These are phyloP conservation scores for Pectinophora gossypiella DNA, from an alignment of 1,140 invertebrate species.

Conservation along the genomic window DNA sequence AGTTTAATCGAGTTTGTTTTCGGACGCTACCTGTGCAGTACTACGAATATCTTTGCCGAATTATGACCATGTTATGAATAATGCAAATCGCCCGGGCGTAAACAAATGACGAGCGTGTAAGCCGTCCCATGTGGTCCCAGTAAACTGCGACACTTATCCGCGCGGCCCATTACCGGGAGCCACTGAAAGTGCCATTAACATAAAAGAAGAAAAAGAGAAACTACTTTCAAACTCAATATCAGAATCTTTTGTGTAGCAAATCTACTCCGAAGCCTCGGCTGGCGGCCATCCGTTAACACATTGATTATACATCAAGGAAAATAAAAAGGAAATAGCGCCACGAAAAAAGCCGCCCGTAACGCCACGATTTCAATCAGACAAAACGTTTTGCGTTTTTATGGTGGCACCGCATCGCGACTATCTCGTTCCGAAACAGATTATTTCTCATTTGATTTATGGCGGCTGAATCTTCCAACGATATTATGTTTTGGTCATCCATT, in stretches of 20 bases:
- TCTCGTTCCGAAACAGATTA: constrained; percentile 71
- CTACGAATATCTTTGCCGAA: background rate
- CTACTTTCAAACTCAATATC: constrained; percentile 72
- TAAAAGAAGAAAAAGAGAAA: constrained; percentile 67
- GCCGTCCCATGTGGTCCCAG: constrained; percentile 29
- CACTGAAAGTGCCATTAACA: constrained; percentile 67
- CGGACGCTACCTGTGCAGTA: constrained; percentile 15
- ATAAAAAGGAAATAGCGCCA: constrained; percentile 67
- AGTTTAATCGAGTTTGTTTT: constrained; percentile 52
- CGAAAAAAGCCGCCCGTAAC: constrained; percentile 55
- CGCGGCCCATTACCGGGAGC: constrained; percentile 53
- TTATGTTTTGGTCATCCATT: constrained; percentile 76
- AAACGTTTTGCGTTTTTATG: constrained; percentile 74
- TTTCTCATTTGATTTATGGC: constrained; percentile 74
- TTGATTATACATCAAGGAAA: constrained; percentile 74
- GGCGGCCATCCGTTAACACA: constrained; percentile 70
- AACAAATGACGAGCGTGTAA: constrained; percentile 25
- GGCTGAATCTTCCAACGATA: constrained; percentile 71
- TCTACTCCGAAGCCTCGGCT: constrained; percentile 61
- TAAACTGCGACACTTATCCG: constrained; percentile 57
- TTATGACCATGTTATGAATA: background rate
- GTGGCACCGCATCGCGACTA: constrained; percentile 59
- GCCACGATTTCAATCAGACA: constrained; percentile 72
- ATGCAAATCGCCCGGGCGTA: constrained; percentile 13
- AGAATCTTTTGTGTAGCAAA: constrained; percentile 71